Conservation (phyloP, 2,797 vertebrate genomes). For the Centropyge bicolor region DNA sequence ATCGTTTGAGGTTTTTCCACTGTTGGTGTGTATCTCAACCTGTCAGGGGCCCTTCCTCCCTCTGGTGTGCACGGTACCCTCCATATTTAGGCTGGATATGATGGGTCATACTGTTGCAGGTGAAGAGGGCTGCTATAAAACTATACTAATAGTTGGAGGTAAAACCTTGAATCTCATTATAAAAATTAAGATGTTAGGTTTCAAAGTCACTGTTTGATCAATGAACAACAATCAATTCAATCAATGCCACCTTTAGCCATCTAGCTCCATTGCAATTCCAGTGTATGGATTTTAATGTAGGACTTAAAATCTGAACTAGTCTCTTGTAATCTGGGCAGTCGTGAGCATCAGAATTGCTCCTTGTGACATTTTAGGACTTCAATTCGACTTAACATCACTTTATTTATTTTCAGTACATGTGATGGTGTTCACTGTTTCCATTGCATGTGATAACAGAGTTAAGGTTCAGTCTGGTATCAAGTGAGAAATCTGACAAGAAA, state of each 20-base stretch:
- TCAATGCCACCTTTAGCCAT: background rate
- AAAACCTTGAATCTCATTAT: constrained; percentile 6
- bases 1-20: constrained; percentile 74
- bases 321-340: background rate
- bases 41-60: constrained; percentile 35
- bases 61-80: constrained; percentile 15
- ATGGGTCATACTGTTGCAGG: constrained; percentile 39
- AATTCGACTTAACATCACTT: background rate
- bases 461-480: no score
- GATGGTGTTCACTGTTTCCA: background rate
- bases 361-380: background rate
- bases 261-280: background rate
- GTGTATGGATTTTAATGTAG: background rate
- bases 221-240: no score
- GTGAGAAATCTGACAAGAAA: no score
- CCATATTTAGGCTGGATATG: constrained; percentile 32
- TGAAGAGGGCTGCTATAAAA: constrained; percentile 14
- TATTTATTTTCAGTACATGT: background rate
- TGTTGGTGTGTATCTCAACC: constrained; percentile 72
- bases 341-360: background rate
- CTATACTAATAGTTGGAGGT: background rate
- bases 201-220: no score
- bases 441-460: no score
- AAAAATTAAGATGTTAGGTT: background rate
- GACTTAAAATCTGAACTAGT: background rate